Evolutionary conservation across 2,797 vertebrate species (phyloP), one percentile per base, ranked within the genome.

Genomic region (Pipistrellus kuhlii): DNA sequence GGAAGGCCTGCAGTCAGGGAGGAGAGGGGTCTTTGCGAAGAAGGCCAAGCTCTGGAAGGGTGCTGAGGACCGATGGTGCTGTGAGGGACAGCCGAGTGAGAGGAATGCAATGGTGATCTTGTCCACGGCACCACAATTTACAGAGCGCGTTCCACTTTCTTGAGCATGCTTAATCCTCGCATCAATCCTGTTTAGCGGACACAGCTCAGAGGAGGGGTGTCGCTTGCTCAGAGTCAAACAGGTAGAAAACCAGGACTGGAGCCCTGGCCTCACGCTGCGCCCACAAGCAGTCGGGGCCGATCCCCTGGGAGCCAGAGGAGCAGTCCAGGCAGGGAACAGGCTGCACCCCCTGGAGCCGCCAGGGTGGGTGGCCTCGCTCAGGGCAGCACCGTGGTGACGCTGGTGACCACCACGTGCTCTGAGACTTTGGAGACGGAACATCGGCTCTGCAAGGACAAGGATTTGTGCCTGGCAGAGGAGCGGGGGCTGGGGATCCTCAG

Each of bases 321-420:
- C 48, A 59, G 55, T 46, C 75, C 62, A 4, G 27, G 73, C 57
- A 20, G 85, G 44, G 72, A 20, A 17, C 53, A 6, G 69, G 30
- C 73, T 11, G 46, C 62, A 53, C 8, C 44, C 38, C 15, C 68
- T 1, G 32, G 78, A 75, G 75, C 68, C 48, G 25, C 87, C 84
- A 72, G 35, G 64, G 44, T 5, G 35, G 57, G 44, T 4, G 2
- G 64, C 48, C 84, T 73, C 1, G 1, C 72, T 97, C 92, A 96
- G 72, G 94, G 95, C 62, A 97, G 92, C 72, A 96, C 97, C 0
- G 97, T 96, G 83, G 97, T 96, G 80, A 96, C 94, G 1, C 92
- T 96, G 91, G 96, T 96, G 91, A 96, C 87, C 38, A 96, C 94
- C n/a, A 95, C 87, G 0, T 95, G 97, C 95, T 96, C 95, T 0